These are phyloP conservation scores for Aphrophora alni DNA, from an alignment of 2,888 invertebrate species.

Conservation along the genomic window DNA sequence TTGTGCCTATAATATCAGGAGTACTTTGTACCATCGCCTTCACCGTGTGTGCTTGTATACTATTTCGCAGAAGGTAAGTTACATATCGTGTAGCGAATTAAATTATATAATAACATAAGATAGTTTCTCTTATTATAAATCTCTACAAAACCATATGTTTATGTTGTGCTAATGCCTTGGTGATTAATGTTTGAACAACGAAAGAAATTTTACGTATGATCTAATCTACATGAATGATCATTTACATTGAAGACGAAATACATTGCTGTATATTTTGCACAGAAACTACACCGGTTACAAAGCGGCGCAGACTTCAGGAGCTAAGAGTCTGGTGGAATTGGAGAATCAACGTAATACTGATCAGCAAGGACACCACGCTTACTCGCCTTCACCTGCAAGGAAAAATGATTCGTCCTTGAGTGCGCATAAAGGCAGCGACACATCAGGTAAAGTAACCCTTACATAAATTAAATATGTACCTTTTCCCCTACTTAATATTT, in stretches of 20 bases:
- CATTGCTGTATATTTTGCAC: no score
- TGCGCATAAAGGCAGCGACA: slow-evolving; percentile 52
- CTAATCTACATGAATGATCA: no score
- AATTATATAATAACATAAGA: no score
- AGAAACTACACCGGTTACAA: slow-evolving; percentile 51
- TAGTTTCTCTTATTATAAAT: no score
- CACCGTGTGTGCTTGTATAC: slow-evolving; percentile 58
- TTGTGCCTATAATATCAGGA: slow-evolving; percentile 59
- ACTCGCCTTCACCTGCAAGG: slow-evolving; percentile 54
- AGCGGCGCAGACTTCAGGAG: slow-evolving; percentile 49
- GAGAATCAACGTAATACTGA: slow-evolving; percentile 54
- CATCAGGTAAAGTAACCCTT: slow-evolving; percentile 49
- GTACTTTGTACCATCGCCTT: slow-evolving; percentile 59
- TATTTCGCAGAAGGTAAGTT: slow-evolving; percentile 53
- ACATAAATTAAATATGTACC: not conserved
- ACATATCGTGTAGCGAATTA: no score
- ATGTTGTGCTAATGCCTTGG: no score
- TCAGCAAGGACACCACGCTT: slow-evolving; percentile 51
- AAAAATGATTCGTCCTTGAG: slow-evolving; percentile 54
- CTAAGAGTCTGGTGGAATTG: slow-evolving; percentile 53
- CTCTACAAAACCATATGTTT: no score
- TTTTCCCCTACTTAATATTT: not conserved
- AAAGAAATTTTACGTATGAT: no score
- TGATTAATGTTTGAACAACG: no score
- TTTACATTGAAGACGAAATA: no score